These are phyloP conservation scores for Campylomormyrus tamandua DNA, from an alignment of 2,113 vertebrate genomes.

Conservation along the genomic window DNA sequence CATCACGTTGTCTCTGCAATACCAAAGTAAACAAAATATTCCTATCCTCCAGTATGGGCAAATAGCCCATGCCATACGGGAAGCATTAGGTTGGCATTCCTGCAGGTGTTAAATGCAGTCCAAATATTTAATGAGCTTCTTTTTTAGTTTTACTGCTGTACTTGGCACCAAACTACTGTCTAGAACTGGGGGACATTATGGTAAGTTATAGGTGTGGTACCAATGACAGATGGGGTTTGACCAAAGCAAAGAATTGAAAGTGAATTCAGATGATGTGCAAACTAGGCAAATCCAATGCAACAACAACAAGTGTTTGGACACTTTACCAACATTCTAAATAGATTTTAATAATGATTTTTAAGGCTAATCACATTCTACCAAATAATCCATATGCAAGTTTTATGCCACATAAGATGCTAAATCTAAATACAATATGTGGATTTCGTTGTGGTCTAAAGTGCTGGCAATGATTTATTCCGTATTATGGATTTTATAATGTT, in stretches of 20 bases:
- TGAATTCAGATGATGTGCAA: neutral
- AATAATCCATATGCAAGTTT: neutral
- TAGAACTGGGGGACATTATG: neutral
- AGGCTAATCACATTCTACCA: neutral
- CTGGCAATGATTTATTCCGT: too few relatives aligned
- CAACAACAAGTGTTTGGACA: neutral
- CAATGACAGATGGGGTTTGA: neutral
- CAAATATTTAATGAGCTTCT: slow-evolving; percentile 1
- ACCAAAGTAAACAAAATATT: slow-evolving; percentile 1
- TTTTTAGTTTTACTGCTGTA: neutral
- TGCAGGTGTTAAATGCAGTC: neutral
- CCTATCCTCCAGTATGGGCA: neutral
- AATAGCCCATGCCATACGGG: slow-evolving; percentile 8
- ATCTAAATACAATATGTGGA: too few relatives aligned
- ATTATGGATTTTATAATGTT: too few relatives aligned
- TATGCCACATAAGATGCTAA: neutral
- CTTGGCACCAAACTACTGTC: neutral
- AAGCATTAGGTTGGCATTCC: slow-evolving; percentile 7
- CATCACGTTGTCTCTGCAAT: neutral
- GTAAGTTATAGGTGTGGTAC: neutral
- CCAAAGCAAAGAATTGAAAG: neutral
- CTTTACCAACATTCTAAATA: neutral
- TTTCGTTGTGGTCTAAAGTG: too few relatives aligned
- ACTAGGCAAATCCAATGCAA: neutral
- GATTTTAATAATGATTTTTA: neutral